These are phyloP conservation scores for Pyralis farinalis DNA, from an alignment of 2,888 invertebrate genomes.

Conservation along the genomic window DNA sequence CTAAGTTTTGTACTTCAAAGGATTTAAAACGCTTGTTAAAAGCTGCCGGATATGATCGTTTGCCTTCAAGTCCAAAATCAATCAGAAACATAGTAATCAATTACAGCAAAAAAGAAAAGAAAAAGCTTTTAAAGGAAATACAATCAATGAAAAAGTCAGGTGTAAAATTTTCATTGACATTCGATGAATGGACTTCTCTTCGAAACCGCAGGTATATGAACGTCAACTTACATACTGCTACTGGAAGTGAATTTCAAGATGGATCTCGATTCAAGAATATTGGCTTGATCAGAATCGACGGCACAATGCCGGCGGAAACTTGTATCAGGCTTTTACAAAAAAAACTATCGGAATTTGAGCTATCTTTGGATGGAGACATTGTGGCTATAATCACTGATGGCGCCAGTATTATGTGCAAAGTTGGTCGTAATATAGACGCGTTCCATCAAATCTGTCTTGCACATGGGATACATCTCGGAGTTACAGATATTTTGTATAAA, in stretches of 20 bases:
- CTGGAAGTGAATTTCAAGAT: no score
- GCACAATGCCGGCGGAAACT: slow-evolving; percentile 1
- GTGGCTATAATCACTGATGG: slow-evolving; percentile 1
- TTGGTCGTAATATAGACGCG: neutral
- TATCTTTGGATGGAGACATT: slow-evolving; percentile 6
- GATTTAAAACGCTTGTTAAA: neutral
- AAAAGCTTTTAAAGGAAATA: slow-evolving; percentile 7
- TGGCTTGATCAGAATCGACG: slow-evolving; percentile 3
- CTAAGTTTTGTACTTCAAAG: neutral
- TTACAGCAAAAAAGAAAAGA: slow-evolving; percentile 5
- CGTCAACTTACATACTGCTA: slow-evolving; percentile 5
- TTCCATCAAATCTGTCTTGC: neutral
- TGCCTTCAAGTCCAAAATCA: slow-evolving; percentile 1
- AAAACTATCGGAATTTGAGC: neutral
- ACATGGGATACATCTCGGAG: neutral
- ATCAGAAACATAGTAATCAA: slow-evolving; percentile 7
- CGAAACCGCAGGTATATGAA: slow-evolving; percentile 8
- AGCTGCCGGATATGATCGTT: slow-evolving; percentile 1
- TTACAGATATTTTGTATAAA: neutral
- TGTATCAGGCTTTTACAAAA: slow-evolving; percentile 3
- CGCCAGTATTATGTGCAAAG: neutral
- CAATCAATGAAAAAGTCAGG: slow-evolving; percentile 5
- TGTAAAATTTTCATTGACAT: slow-evolving; percentile 3
- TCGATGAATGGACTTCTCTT: slow-evolving; percentile 9
- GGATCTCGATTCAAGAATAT: slow-evolving; percentile 2